Evolutionary conservation across 2,888 invertebrate genomes (phyloP).

Genomic region (Drosophila koepferae): DNA sequence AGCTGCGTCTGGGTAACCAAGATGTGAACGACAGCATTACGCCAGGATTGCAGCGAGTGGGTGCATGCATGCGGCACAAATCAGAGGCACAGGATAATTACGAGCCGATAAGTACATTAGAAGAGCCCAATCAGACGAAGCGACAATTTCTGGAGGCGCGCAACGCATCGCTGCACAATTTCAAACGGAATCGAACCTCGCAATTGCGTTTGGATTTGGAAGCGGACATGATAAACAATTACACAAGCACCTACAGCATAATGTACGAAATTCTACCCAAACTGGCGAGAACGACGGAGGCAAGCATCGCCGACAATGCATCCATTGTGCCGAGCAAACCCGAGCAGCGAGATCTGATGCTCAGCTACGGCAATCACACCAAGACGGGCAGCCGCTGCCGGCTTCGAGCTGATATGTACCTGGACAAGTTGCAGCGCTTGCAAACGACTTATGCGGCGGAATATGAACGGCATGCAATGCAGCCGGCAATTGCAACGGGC

Average conservation of each 20-base stretch:
- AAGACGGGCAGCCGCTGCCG: constrained; percentile 26
- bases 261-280: constrained; percentile 42
- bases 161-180: constrained; percentile 9
- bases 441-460: constrained; percentile 40
- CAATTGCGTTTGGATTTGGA: constrained; percentile 28
- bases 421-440: constrained; percentile 21
- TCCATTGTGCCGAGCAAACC: constrained; percentile 16
- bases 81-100: constrained; percentile 26
- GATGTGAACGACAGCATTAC: constrained; percentile 33
- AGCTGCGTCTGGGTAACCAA: constrained; percentile 24
- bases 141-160: constrained; percentile 13
- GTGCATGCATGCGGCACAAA: constrained; percentile 25
- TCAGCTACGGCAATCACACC: constrained; percentile 49
- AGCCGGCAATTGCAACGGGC: constrained; percentile 7
- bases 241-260: constrained; percentile 46
- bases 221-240: constrained; percentile 27
- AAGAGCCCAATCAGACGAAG: constrained; percentile 5
- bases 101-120: neutral
- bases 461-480: neutral
- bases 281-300: neutral
- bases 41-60: constrained; percentile 26
- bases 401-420: neutral
- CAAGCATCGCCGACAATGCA: neutral
- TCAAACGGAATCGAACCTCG: constrained; percentile 7
- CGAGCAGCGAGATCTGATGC: constrained; percentile 28